Evolutionary conservation across 2,888 invertebrate species (phyloP), one percentile per base, ranked within the genome.

Genomic region (Parnassius mnemosyne): DNA sequence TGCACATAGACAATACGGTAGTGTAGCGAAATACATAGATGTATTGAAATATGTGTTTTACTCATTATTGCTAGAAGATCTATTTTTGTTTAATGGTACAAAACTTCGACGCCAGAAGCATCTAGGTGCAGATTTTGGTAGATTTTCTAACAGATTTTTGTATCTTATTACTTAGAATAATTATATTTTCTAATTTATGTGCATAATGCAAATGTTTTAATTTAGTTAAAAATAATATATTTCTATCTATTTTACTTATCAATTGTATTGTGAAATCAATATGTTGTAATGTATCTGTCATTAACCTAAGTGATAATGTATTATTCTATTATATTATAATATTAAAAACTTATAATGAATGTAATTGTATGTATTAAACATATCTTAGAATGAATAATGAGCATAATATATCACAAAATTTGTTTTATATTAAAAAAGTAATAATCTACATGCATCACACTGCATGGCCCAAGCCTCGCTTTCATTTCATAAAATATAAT

Each of bases 31-130:
- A 69, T 67, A 69, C 63, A 61, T 61, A 46, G 61, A 65, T 68
- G 68, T 71, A 76, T 74, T 77, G 69, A 63, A 84, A 73, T 78
- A 68, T 81, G 73, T 69, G 71, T 72, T 81, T 78, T 86, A 78
- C 47, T 10, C n/a, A 0, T 0, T 20, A 63, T 65, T 13, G 7
- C 0, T 10, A 69, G 80, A 87, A 83, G 81, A 81, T 80, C 72
- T 68, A 80, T 69, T 74, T 75, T 84, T 43, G 71, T 67, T 49
- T 77, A 74, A 63, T 67, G 65, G 52, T 53, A 46, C 53, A 65
- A 65, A 52, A 66, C 65, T 76, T 74, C 76, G 81, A 83, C 80
- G 81, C 84, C 77, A 75, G 71, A 73, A 65, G 63, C 62, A 67
- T 78, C 71, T 69, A 75, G 75, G 74, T 74, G 76, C 71, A 76